Evolutionary conservation across 2,797 vertebrate genomes (phyloP).

Genomic region (Trachops cirrhosus): DNA sequence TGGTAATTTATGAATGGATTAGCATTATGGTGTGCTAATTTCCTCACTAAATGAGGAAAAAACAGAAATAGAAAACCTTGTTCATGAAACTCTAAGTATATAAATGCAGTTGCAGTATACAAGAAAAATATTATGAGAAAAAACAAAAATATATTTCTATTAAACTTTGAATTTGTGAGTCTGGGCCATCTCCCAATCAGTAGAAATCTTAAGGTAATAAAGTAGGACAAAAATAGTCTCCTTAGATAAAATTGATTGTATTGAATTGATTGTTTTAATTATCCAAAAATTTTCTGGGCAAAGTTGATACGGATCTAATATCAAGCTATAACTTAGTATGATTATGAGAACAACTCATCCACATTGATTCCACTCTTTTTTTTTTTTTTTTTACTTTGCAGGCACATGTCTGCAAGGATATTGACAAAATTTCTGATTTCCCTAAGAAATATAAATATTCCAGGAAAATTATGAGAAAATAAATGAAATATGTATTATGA

Average conservation of each 20-base stretch:
- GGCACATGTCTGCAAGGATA: not conserved
- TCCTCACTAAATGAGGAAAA: not conserved
- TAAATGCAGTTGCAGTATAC: not conserved
- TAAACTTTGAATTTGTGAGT: not conserved
- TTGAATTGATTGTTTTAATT: not conserved
- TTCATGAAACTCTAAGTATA: not conserved
- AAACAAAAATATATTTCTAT: not conserved
- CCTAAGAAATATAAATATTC: not conserved
- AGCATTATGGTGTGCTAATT: not conserved
- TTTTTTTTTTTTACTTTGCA: not conserved
- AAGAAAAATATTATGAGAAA: not conserved
- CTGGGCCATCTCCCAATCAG: not conserved
- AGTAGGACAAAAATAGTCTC: not conserved
- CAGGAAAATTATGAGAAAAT: not conserved
- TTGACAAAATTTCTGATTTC: not conserved
- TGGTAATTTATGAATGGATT: conserved; percentile 34
- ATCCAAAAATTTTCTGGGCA: not conserved
- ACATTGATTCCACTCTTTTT: not conserved
- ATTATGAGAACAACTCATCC: not conserved
- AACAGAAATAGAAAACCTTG: not conserved
- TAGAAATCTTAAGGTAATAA: not conserved
- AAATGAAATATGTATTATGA: not conserved
- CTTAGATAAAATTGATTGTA: not conserved
- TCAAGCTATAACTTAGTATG: not conserved
- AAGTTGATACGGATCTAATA: not conserved